Percentiles rank a stretch among this genome's conserved stretches.
Conservation (phyloP, 2,113 vertebrate species). For the Cynopterus brachyotis region DNA sequence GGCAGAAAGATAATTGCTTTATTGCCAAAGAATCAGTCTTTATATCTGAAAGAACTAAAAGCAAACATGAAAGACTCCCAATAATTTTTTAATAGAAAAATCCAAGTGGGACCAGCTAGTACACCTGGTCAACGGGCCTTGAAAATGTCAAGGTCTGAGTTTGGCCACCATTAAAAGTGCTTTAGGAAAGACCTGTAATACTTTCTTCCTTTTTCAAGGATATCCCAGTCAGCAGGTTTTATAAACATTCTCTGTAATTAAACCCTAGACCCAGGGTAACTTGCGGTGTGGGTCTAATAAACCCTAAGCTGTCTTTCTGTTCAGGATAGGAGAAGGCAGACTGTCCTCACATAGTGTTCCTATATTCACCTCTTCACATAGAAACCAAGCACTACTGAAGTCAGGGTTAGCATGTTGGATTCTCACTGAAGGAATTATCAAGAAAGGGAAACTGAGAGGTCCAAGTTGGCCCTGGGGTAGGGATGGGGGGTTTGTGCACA, state of each 20-base stretch:
- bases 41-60: neutral
- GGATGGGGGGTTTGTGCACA: neutral
- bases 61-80: neutral
- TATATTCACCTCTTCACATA: fast-evolving
- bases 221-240: neutral
- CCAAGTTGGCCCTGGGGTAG: neutral
- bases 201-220: neutral
- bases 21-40: neutral
- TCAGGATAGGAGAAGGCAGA: neutral
- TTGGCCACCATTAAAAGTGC: neutral
- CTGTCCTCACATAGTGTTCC: too few relatives aligned
- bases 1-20: neutral
- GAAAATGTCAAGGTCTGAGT: neutral
- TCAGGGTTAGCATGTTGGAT: neutral
- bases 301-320: neutral
- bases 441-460: neutral
- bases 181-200: neutral
- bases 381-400: neutral
- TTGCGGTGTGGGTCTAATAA: neutral
- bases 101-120: neutral
- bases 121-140: neutral
- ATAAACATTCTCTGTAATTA: neutral
- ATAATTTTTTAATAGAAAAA: neutral
- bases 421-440: neutral
- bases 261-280: neutral